Conservation (phyloP, 2,113 vertebrate genomes). For the Promerops cafer region DNA sequence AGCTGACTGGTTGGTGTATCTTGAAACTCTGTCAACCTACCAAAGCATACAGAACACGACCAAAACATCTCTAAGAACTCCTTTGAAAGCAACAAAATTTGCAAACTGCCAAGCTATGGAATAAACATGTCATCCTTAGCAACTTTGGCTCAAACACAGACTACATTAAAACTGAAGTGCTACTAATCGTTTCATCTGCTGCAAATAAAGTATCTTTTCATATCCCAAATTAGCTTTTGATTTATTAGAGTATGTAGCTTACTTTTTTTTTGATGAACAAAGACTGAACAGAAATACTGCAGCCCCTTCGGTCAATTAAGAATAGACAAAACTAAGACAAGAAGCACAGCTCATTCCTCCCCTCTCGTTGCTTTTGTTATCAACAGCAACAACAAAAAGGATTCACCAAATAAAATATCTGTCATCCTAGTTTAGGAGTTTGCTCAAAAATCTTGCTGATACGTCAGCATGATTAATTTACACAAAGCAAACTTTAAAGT, state of each 20-base stretch:
- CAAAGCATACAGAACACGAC: neutral
- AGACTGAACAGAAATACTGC: neutral
- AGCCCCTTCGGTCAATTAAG: neutral
- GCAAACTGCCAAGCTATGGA: neutral
- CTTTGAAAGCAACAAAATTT: neutral
- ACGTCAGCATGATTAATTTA: neutral
- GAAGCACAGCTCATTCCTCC: neutral
- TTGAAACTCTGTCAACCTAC: constrained; percentile 90
- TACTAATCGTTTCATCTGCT: constrained; percentile 4
- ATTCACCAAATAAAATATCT: neutral
- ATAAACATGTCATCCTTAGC: neutral
- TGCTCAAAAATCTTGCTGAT: neutral
- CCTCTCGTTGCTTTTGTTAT: neutral
- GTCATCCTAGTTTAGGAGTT: neutral
- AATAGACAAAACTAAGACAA: neutral
- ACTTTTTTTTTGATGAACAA: neutral
- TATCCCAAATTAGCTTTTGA: neutral
- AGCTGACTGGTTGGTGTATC: constrained; percentile 94
- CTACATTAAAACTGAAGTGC: neutral
- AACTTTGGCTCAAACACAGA: neutral
- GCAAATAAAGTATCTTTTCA: constrained; percentile 2
- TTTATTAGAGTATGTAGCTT: neutral
- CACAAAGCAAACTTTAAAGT: neutral
- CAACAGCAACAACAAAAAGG: neutral
- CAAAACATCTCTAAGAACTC: neutral